These are phyloP conservation scores for Dendrolimus houi DNA, from an alignment of 2,888 invertebrate genomes.

Conservation along the genomic window DNA sequence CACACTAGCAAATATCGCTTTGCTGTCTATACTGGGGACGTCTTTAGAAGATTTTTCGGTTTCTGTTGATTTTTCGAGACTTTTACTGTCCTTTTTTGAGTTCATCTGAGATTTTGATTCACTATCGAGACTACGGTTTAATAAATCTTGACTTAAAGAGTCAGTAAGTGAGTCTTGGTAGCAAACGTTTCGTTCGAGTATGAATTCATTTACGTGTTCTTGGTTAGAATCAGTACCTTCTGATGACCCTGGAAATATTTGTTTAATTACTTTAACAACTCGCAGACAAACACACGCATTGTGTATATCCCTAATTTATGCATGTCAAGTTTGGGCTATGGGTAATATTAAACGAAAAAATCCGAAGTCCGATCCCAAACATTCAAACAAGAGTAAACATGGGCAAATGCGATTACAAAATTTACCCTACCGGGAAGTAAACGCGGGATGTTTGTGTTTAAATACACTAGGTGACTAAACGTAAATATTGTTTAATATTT, in stretches of 20 bases:
- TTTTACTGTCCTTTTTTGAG: conserved; percentile 51
- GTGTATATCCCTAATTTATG: too few species aligned
- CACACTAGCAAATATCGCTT: conserved; percentile 44
- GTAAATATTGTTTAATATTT: too few species aligned
- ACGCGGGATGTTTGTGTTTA: too few species aligned
- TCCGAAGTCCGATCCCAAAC: too few species aligned
- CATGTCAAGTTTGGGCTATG: too few species aligned
- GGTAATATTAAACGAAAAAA: too few species aligned
- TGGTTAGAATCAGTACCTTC: conserved; percentile 58
- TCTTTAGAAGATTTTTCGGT: conserved; percentile 60
- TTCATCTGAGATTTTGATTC: conserved; percentile 35
- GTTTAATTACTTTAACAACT: too few species aligned
- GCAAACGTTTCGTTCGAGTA: conserved; percentile 65
- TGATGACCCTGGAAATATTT: conserved; percentile 43
- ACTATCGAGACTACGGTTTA: conserved; percentile 56
- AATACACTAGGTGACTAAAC: too few species aligned
- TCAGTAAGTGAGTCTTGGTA: conserved; percentile 69
- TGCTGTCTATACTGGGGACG: conserved; percentile 55
- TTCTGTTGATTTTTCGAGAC: conserved; percentile 47
- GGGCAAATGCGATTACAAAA: too few species aligned
- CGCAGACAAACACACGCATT: too few species aligned
- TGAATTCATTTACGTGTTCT: conserved; percentile 64
- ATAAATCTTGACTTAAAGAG: conserved; percentile 57
- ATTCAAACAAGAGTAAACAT: too few species aligned
- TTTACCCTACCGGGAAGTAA: too few species aligned